Base-by-base conservation (phyloP, 2,797 vertebrate genomes). In the Anableps anableps region DNA sequence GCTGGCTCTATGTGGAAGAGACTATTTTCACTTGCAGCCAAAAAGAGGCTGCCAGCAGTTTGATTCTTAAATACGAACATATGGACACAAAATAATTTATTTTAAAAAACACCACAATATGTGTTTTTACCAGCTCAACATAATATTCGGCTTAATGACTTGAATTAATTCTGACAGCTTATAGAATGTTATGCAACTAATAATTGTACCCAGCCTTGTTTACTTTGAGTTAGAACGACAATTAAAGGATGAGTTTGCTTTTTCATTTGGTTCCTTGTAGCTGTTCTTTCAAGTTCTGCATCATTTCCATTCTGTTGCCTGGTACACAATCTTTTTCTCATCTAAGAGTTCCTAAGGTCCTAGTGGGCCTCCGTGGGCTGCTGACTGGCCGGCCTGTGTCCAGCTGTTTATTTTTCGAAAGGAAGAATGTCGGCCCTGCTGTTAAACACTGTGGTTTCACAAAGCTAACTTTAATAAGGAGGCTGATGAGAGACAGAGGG, bases 381-480 rank as follows among this genome's bases (percentile, higher is more conserved):
- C 87, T n/a, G 81, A 86, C 74, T 53, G 80, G 80, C 80, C 86
- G 36, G 29, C 80, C 78, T 53, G 74, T 43, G 82, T 85, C 83
- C 82, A 79, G 86, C 88, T 86, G 88, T 94, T 95, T 93, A 91
- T 93, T 92, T 92, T 89, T 80, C 47, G 79, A 86, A 83, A 83
- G 83, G 76, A 93, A 90, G 90, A 92, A 93, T 92, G 80, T 86
- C 41, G 66, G 78, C 66, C 38, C 19, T 21, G 76, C 80, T 87
- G 88, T 85, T 92, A 81, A 90, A 92, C 82, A 80, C 84, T 91
- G 93, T 77, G 89, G 88, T 88, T 95, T 94, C 91, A 85, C 87
- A 92, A 92, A 92, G 83, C 87, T 88, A 91, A 92, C 91, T 94
- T 95, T 94, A 95, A 95, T 95, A 94, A 93, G 90, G 87, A 53